phyloP scores from a whole-genome alignment of 2,113 vertebrate species.

The Malurus melanocephalus region DNA sequence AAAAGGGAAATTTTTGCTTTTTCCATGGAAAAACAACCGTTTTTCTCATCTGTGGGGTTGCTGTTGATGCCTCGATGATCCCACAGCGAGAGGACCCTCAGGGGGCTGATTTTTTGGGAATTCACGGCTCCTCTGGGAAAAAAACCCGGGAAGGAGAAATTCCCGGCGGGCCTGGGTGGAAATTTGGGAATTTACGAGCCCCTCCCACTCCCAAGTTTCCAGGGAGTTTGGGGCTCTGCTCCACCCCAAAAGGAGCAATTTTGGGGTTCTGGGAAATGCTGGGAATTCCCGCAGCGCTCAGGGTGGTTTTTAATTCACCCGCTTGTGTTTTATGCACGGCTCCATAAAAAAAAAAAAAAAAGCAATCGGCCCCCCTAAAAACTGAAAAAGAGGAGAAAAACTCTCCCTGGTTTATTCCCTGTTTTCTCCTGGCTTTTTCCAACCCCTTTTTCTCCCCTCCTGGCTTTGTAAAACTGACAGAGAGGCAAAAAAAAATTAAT shows the following conservation, averaged over 20 bases:
- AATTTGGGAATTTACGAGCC: accelerated
- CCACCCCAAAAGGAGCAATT: background rate
- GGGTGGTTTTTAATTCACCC: background rate
- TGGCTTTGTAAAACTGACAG: too few species aligned
- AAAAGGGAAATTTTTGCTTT: background rate
- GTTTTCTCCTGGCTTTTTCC: background rate
- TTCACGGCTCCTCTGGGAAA: background rate
- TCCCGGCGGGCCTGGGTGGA: background rate
- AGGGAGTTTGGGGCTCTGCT: background rate
- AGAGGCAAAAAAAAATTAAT: background rate
- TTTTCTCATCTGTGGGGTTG: background rate
- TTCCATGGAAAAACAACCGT: accelerated
- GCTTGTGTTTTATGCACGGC: background rate
- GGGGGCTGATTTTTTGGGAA: background rate
- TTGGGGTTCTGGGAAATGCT: background rate
- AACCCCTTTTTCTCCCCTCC: background rate
- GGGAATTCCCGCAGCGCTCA: background rate
- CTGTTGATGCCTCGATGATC: background rate
- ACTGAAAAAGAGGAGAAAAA: background rate
- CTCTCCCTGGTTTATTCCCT: background rate
- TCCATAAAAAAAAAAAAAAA: background rate
- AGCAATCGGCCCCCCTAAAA: background rate
- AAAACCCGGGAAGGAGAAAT: background rate
- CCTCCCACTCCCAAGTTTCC: accelerated
- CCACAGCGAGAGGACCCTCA: background rate